Conservation (phyloP, 2,888 invertebrate species). For the Caenorhabditis panamensis region DNA sequence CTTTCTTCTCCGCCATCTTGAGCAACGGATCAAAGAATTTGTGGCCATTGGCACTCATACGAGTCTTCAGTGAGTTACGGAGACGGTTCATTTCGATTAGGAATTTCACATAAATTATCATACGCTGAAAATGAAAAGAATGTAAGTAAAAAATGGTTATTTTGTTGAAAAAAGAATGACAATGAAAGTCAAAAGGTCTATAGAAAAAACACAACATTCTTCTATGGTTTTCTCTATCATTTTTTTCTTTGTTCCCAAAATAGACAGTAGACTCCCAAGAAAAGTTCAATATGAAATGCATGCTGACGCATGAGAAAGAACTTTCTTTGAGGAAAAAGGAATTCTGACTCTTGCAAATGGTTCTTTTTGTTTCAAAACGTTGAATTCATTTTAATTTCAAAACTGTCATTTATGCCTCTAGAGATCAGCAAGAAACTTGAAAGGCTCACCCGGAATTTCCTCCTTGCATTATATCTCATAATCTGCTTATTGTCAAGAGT, state of each 20-base stretch:
- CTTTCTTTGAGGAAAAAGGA: not conserved
- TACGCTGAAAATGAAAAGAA: constrained; percentile 67
- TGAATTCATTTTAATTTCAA: too few relatives aligned
- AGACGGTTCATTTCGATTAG: constrained; percentile 68
- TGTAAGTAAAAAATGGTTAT: too few relatives aligned
- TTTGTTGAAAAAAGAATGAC: too few relatives aligned
- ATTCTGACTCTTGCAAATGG: too few relatives aligned
- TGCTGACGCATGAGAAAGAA: constrained; percentile 22
- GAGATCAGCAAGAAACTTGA: too few relatives aligned
- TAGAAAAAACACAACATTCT: not conserved
- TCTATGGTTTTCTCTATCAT: not conserved
- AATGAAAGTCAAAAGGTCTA: too few relatives aligned
- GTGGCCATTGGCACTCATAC: constrained; percentile 66
- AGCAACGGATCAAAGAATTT: constrained; percentile 69
- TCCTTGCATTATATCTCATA: constrained; percentile 75
- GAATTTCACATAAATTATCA: constrained; percentile 70
- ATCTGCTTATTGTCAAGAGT: constrained; percentile 75
- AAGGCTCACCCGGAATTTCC: constrained; percentile 78
- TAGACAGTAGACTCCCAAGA: constrained; percentile 1
- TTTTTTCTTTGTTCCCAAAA: constrained; percentile 7
- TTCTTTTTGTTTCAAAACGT: too few relatives aligned
- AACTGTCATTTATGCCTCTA: too few relatives aligned
- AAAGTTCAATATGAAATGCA: constrained; percentile 51
- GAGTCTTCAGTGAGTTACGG: constrained; percentile 57
- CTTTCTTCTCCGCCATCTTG: constrained; percentile 67